phyloP scores from a whole-genome alignment of 2,113 vertebrate genomes.

The Mellivora capensis region DNA sequence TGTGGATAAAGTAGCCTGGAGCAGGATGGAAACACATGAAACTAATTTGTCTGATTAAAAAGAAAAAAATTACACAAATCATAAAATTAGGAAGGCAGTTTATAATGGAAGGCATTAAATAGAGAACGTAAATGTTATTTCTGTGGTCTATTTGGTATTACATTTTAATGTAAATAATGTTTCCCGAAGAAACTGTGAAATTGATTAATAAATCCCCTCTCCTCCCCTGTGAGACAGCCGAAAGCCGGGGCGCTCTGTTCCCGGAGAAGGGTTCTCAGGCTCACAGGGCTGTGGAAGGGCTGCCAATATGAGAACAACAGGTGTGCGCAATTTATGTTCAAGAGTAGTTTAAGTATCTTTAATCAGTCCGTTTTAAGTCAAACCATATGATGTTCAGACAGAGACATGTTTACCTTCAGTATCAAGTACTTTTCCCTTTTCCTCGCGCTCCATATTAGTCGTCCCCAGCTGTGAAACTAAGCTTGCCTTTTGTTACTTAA shows the following conservation, averaged over 20 bases:
- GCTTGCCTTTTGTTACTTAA: conserved; percentile 33
- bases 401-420: background rate
- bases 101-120: conserved; percentile 74
- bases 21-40: conserved; percentile 68
- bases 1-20: conserved; percentile 33
- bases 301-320: conserved; percentile 75
- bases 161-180: conserved; percentile 76
- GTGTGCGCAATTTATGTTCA: conserved; percentile 79
- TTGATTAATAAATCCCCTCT: conserved; percentile 81
- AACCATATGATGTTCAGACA: conserved; percentile 77
- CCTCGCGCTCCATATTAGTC: background rate
- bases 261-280: background rate
- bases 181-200: conserved; percentile 83
- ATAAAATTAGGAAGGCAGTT: conserved; percentile 76
- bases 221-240: conserved; percentile 67
- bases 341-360: conserved; percentile 75
- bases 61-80: conserved; percentile 74
- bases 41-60: conserved; percentile 70
- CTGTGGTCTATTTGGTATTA: conserved; percentile 76
- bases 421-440: background rate
- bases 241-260: conserved; percentile 42
- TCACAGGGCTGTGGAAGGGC: conserved; percentile 66
- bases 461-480: conserved; percentile 44
- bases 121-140: conserved; percentile 77
- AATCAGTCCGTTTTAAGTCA: conserved; percentile 81